phyloP scores from a whole-genome alignment of 2,797 vertebrate genomes.

The Labeo calbasu region DNA sequence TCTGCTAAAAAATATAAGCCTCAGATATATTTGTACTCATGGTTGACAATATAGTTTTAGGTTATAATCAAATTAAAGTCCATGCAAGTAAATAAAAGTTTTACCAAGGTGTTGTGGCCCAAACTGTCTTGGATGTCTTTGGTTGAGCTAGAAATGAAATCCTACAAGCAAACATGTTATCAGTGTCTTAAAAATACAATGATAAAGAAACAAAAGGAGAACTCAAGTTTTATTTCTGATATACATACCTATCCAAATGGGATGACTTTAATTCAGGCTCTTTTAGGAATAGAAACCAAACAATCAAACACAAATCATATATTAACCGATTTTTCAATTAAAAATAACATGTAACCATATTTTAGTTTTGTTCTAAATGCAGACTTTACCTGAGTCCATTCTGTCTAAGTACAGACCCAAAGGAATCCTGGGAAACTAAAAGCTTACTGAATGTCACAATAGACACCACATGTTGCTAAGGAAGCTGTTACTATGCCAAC shows the following conservation, averaged over 20 bases:
- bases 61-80: background rate
- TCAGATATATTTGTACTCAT: background rate
- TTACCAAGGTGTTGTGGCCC: constrained; percentile 75
- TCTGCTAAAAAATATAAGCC: background rate
- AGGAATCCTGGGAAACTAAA: constrained; percentile 12
- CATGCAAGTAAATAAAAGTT: constrained; percentile 23
- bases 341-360: background rate
- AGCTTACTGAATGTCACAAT: constrained; percentile 46
- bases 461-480: constrained; percentile 60
- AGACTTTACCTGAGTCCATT: constrained; percentile 65
- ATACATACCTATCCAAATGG: constrained; percentile 68
- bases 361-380: background rate
- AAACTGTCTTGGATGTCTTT: constrained; percentile 72
- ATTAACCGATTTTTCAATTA: background rate
- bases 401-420: constrained; percentile 18
- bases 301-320: constrained; percentile 9
- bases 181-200: background rate
- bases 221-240: too few species aligned
- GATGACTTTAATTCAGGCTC: constrained; percentile 56
- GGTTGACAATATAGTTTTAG: background rate
- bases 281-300: constrained; percentile 28
- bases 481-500: constrained; percentile 68
- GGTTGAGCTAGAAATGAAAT: constrained; percentile 73
- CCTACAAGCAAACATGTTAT: constrained; percentile 56
- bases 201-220: too few species aligned